A percentile compares a stretch with the other conserved stretches of the same genome.
phyloP scores from a whole-genome alignment of 2,113 vertebrate genomes.

The Aphyosemion australe region DNA sequence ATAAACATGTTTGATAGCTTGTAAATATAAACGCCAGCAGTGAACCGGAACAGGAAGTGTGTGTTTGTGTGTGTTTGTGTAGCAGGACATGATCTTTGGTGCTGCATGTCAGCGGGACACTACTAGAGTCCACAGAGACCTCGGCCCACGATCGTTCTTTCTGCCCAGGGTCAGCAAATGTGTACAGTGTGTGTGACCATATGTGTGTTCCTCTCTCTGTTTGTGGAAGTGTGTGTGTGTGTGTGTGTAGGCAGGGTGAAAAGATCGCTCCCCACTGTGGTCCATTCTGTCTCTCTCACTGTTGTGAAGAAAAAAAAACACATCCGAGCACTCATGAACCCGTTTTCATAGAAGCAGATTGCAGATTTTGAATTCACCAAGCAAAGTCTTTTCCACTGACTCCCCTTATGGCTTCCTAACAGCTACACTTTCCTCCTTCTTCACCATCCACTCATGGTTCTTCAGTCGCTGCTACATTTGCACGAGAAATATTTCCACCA shows the following conservation, averaged over 20 bases:
- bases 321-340: slow-evolving; percentile 13
- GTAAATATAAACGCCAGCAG: slow-evolving; percentile 27
- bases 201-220: slow-evolving; percentile 10
- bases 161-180: slow-evolving; percentile 12
- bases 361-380: slow-evolving; percentile 38
- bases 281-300: slow-evolving; percentile 61
- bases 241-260: slow-evolving; percentile 44
- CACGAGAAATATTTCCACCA: slow-evolving; percentile 9
- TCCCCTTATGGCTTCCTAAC: slow-evolving; percentile 53
- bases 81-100: slow-evolving; percentile 23
- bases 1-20: slow-evolving; percentile 45
- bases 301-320: slow-evolving; percentile 20
- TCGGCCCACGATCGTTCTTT: slow-evolving; percentile 34
- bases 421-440: slow-evolving; percentile 44
- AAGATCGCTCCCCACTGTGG: slow-evolving; percentile 56
- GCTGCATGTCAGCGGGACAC: slow-evolving; percentile 21
- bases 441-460: slow-evolving; percentile 37
- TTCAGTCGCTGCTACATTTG: slow-evolving; percentile 30
- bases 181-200: slow-evolving; percentile 32
- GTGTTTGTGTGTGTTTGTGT: slow-evolving; percentile 21
- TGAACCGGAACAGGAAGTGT: slow-evolving; percentile 12
- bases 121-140: slow-evolving; percentile 32
- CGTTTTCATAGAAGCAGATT: slow-evolving; percentile 57
- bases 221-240: neutral
- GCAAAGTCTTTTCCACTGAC: slow-evolving; percentile 38